Evolutionary conservation across 2,113 vertebrate species (phyloP).

Genomic region (Campylomormyrus numenius): DNA sequence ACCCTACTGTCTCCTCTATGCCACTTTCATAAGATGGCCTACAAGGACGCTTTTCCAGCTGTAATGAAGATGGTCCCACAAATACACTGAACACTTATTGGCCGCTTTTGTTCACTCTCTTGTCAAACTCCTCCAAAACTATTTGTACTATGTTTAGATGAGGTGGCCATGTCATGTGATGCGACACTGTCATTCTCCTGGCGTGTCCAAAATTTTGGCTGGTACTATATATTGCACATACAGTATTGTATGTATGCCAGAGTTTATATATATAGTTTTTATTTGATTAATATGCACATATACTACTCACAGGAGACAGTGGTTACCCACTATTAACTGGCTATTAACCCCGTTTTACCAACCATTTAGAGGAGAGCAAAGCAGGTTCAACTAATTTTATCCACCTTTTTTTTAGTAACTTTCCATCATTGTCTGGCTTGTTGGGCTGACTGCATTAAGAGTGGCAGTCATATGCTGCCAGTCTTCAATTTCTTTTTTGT

Average conservation of each 20-base stretch:
- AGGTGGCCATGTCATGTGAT: not conserved
- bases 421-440: not conserved
- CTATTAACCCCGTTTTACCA: not conserved
- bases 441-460: not conserved
- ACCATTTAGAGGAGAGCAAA: not conserved
- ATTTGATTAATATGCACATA: not conserved
- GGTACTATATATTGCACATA: too few relatives aligned
- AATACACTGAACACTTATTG: not conserved
- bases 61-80: not conserved
- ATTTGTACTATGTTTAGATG: not conserved
- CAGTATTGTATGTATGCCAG: too few relatives aligned
- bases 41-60: not conserved
- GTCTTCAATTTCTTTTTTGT: not conserved
- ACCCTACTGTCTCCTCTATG: not conserved
- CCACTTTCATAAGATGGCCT: not conserved
- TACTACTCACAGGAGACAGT: not conserved
- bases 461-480: not conserved
- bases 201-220: too few relatives aligned
- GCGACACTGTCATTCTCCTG: not conserved
- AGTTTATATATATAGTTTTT: not conserved
- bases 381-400: not conserved
- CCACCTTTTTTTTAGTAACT: not conserved
- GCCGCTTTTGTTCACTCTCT: not conserved
- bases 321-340: not conserved
- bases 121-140: not conserved